Evolutionary conservation across 64 coral and sea anemone genomes (phyloP).

Genomic region (Stichodactyla helianthus): DNA sequence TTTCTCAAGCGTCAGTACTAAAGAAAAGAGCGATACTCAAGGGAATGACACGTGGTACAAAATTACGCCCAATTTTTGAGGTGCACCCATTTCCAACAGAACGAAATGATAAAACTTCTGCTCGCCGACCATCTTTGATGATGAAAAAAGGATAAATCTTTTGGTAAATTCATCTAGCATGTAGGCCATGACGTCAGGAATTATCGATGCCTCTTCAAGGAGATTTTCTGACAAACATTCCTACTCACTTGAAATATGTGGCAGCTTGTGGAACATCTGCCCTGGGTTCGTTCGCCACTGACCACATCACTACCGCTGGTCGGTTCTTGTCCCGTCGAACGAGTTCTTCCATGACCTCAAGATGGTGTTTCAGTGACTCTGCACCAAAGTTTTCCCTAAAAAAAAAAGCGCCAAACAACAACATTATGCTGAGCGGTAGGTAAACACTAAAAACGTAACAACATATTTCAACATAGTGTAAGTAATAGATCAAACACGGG

Average conservation of each 20-base stretch:
- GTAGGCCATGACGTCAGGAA: not conserved
- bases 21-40: too few relatives aligned
- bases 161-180: too few relatives aligned
- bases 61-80: too few relatives aligned
- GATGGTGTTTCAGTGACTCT: conserved; percentile 44
- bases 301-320: conserved; percentile 96
- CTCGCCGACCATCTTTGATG: too few relatives aligned
- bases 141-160: too few relatives aligned
- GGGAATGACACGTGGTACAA: too few relatives aligned
- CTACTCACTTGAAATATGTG: conserved; percentile 83
- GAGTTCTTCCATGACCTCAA: conserved; percentile 77
- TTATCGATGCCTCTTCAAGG: not conserved
- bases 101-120: too few relatives aligned
- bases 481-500: too few relatives aligned
- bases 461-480: too few relatives aligned
- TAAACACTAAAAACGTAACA: not conserved
- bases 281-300: conserved; percentile 85
- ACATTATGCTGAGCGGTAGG: not conserved
- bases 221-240: not conserved
- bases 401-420: not conserved
- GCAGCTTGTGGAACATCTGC: conserved; percentile 34
- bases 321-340: conserved; percentile 90
- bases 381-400: not conserved
- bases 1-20: too few relatives aligned
- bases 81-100: too few relatives aligned